These are phyloP conservation scores for Andrena marginata DNA, from an alignment of 2,888 invertebrate genomes.

Conservation along the genomic window DNA sequence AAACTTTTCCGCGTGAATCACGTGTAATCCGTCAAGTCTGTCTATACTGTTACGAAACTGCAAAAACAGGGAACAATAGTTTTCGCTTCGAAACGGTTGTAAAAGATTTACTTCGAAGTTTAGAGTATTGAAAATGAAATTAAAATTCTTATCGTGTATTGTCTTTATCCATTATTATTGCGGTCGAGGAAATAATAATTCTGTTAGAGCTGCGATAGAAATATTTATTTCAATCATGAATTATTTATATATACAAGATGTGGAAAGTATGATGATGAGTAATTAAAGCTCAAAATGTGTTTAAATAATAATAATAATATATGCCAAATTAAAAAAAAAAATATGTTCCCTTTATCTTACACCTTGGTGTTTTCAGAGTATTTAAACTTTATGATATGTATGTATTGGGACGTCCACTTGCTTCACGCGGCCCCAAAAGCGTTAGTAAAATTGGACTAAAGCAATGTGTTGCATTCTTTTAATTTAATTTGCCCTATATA, in stretches of 20 bases:
- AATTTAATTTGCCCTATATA: constrained; percentile 37
- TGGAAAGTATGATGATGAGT: constrained; percentile 34
- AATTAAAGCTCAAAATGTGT: constrained; percentile 7
- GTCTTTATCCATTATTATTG: neutral
- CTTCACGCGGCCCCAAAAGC: constrained; percentile 36
- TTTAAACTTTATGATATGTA: constrained; percentile 4
- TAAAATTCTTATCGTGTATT: neutral
- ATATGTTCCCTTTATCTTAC: neutral
- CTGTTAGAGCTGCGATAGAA: constrained; percentile 33
- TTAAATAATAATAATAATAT: constrained; percentile 10
- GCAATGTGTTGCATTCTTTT: constrained; percentile 14
- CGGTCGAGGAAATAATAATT: constrained; percentile 19
- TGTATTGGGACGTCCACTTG: constrained; percentile 22
- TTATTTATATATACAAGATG: constrained; percentile 38
- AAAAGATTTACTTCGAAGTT: neutral
- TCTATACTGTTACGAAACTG: neutral
- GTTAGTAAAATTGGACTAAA: constrained; percentile 60
- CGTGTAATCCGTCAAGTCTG: neutral
- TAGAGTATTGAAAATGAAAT: constrained; percentile 8
- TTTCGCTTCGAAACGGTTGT: neutral
- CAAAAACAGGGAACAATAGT: neutral
- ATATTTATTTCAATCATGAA: constrained; percentile 47
- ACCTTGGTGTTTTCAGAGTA: constrained; percentile 3
- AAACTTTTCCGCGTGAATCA: constrained; percentile 16
- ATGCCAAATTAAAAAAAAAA: constrained; percentile 19